Conservation (phyloP, 2,888 invertebrate species). For the Tricholauxania praeusta region DNA sequence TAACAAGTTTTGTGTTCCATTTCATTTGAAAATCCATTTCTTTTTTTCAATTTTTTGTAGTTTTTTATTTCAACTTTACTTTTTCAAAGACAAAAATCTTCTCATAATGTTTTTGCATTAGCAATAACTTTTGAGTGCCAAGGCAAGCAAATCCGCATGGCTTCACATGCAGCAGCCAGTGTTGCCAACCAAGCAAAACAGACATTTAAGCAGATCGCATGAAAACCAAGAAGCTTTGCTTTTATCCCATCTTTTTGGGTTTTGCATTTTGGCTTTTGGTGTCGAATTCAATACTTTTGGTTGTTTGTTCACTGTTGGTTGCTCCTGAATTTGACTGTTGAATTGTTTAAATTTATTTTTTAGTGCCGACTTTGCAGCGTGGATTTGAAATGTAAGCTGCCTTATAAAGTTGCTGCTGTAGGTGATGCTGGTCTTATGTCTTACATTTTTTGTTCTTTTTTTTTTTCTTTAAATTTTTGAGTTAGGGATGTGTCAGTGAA, state of each 20-base stretch:
- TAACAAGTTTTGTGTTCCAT: too few species aligned
- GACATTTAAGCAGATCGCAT: background rate
- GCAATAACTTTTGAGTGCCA: constrained; percentile 23
- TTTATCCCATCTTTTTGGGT: background rate
- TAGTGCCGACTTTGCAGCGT: constrained; percentile 4
- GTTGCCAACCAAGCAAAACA: background rate
- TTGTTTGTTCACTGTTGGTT: background rate
- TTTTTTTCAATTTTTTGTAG: too few species aligned
- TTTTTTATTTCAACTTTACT: too few species aligned
- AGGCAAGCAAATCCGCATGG: background rate
- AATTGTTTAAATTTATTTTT: constrained; percentile 11
- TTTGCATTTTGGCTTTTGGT: constrained; percentile 4
- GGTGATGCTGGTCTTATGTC: background rate
- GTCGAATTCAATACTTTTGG: constrained; percentile 27
- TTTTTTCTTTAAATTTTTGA: background rate
- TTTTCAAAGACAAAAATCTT: constrained; percentile 19
- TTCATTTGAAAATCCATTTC: too few species aligned
- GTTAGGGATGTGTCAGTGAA: background rate
- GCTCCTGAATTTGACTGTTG: background rate
- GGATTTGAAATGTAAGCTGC: constrained; percentile 1
- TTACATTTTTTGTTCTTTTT: background rate
- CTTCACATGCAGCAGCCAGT: background rate
- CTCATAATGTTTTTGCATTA: constrained; percentile 19
- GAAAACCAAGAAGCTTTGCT: background rate
- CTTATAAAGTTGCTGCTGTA: background rate